Percentiles rank a stretch among this genome's conserved stretches.
Evolutionary conservation across 2,797 vertebrate species (phyloP).

Genomic region (Malurus leucopterus): DNA sequence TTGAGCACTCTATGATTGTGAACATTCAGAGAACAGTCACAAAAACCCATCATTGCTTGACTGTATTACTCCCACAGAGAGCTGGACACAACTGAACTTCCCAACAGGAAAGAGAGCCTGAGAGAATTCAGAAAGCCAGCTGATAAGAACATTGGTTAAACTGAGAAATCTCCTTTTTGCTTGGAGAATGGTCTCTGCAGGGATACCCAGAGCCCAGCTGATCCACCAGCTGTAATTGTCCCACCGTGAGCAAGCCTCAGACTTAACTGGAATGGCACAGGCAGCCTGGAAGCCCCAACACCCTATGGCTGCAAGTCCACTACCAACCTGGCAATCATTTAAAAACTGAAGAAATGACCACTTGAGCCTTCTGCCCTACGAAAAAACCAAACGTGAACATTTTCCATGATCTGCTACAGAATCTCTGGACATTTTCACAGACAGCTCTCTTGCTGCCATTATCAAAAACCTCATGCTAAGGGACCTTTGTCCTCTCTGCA

Average conservation of each 20-base stretch:
- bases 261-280: neutral
- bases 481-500: neutral
- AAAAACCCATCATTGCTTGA: neutral
- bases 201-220: neutral
- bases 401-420: neutral
- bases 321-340: neutral
- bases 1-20: neutral
- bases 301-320: neutral
- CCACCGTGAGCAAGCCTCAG: neutral
- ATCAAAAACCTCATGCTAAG: neutral
- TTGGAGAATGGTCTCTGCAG: neutral
- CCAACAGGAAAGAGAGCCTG: neutral
- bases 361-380: neutral
- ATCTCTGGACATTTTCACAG: neutral
- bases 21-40: neutral
- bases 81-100: neutral
- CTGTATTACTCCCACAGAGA: neutral
- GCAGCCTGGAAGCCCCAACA: neutral
- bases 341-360: neutral
- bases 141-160: neutral
- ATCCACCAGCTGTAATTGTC: neutral
- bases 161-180: neutral
- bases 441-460: neutral
- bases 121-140: neutral
- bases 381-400: neutral